These are phyloP conservation scores for Ammodramus savannarum DNA, from an alignment of 2,113 vertebrate genomes.

Conservation along the genomic window DNA sequence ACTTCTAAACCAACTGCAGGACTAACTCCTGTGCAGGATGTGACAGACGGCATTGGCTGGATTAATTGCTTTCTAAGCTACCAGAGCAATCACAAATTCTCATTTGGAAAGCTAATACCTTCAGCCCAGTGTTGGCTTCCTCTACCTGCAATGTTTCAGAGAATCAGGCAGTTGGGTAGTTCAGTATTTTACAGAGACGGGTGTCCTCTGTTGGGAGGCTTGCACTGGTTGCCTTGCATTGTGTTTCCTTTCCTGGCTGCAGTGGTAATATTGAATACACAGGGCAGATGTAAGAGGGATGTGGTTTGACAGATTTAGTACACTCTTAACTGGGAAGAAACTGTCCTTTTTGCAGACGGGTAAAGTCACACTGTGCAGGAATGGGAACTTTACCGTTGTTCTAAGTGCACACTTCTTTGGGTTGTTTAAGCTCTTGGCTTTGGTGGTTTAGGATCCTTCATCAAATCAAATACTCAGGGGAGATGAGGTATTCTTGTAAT, in stretches of 20 bases:
- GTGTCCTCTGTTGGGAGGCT: background rate
- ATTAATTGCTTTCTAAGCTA: background rate
- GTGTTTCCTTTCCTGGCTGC: background rate
- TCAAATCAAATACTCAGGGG: background rate
- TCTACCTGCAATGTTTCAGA: rapidly evolving
- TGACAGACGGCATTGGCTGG: background rate
- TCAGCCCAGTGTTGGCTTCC: background rate
- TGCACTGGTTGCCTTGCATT: background rate
- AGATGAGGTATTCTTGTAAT: background rate
- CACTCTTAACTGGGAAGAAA: background rate
- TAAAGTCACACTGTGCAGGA: background rate
- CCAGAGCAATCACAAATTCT: background rate
- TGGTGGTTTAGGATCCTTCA: background rate
- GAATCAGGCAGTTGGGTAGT: background rate
- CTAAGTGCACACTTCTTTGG: background rate
- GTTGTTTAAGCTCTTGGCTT: background rate
- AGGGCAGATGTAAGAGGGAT: background rate
- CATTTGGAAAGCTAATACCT: background rate
- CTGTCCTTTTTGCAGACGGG: background rate
- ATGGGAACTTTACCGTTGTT: background rate
- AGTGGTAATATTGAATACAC: background rate
- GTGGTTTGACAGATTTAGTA: background rate
- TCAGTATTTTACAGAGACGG: background rate
- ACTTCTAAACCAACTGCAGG: background rate
- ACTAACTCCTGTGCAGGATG: background rate